A percentile compares a stretch with the other conserved stretches of the same genome.
These are phyloP conservation scores for Monochamus saltuarius DNA, from an alignment of 1,140 invertebrate species.

Conservation along the genomic window DNA sequence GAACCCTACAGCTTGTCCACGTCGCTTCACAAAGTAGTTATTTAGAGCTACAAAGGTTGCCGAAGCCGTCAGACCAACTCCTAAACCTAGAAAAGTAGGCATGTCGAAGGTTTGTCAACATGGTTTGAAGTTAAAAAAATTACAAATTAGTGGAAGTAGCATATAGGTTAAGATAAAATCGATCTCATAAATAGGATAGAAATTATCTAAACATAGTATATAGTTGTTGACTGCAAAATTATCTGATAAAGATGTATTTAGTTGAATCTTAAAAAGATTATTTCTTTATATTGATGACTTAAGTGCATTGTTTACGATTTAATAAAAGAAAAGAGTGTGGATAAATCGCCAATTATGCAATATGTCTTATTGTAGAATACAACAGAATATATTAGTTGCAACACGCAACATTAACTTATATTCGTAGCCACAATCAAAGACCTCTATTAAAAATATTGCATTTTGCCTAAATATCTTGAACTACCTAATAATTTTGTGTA, in stretches of 20 bases:
- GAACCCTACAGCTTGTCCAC: constrained; percentile 73
- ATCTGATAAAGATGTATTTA: not conserved
- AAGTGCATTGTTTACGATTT: no score
- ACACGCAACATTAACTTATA: no score
- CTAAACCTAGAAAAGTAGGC: constrained; percentile 59
- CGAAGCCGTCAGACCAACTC: constrained; percentile 68
- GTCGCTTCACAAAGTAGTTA: constrained; percentile 71
- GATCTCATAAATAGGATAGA: not conserved
- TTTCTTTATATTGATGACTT: no score
- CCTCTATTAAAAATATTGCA: no score
- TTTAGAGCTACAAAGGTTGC: constrained; percentile 73
- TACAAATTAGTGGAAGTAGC: not conserved
- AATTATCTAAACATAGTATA: not conserved
- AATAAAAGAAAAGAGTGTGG: no score
- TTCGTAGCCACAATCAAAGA: no score
- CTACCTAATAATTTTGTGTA: no score
- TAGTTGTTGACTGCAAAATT: not conserved
- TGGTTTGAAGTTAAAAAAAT: constrained; percentile 8
- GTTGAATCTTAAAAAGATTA: not conserved
- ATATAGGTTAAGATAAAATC: not conserved
- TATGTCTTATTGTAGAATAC: no score
- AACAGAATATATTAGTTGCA: no score
- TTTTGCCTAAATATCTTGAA: no score
- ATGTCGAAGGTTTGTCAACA: no score
- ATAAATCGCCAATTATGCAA: no score